These are phyloP conservation scores for Semotilus atromaculatus DNA, from an alignment of 2,797 vertebrate genomes.

Conservation along the genomic window DNA sequence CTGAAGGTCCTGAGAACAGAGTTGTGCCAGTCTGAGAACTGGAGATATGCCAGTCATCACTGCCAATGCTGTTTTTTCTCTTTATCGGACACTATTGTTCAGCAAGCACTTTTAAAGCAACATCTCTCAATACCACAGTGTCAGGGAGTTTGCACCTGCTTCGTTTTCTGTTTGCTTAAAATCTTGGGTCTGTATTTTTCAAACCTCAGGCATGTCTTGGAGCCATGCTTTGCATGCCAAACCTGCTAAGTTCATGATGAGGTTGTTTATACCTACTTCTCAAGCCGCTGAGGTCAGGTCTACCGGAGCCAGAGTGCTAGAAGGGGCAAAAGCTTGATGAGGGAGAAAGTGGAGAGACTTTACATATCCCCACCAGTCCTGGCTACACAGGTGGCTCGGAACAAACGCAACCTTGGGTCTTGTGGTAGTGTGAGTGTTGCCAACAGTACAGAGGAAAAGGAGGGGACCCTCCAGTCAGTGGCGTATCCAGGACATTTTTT, in stretches of 20 bases:
- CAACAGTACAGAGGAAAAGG: slow-evolving; percentile 46
- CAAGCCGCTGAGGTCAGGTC: slow-evolving; percentile 68
- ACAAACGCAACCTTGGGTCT: slow-evolving; percentile 31
- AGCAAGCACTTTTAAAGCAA: slow-evolving; percentile 24
- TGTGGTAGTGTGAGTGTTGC: slow-evolving; percentile 27
- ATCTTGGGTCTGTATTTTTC: slow-evolving; percentile 44
- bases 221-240: slow-evolving; percentile 7
- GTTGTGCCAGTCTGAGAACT: neutral
- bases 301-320: slow-evolving; percentile 49
- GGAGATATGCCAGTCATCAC: neutral
- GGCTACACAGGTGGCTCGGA: slow-evolving; percentile 52
- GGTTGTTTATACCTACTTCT: slow-evolving; percentile 63
- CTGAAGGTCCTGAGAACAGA: neutral
- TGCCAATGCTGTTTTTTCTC: neutral
- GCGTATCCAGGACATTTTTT: too few relatives aligned
- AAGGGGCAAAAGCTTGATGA: slow-evolving; percentile 6
- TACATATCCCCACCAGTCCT: slow-evolving; percentile 41
- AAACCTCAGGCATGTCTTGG: slow-evolving; percentile 10
- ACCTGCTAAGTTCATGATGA: slow-evolving; percentile 32
- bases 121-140: neutral
- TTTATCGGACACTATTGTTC: neutral
- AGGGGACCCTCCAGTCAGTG: slow-evolving; percentile 41
- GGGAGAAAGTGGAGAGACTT: slow-evolving; percentile 44
- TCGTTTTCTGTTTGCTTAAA: slow-evolving; percentile 22
- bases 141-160: slow-evolving; percentile 22